Base-by-base conservation (phyloP, 2,888 invertebrate species). In the Diachrysia chrysitis region DNA sequence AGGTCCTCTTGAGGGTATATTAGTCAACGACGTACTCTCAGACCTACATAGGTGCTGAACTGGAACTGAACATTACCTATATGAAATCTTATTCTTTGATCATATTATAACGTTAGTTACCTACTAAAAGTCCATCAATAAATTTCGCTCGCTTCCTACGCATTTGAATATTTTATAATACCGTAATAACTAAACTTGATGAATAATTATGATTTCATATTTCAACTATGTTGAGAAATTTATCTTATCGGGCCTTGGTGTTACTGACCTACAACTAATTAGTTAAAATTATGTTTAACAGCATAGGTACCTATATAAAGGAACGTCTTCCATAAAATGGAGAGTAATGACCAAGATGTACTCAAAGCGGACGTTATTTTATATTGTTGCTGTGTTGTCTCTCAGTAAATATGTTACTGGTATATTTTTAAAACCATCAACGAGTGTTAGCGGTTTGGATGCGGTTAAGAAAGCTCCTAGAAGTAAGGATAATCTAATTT, bases 381-480 rank as follows among this genome's bases (percentile, higher is more conserved):
- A 83, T 29, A 19, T 85, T 48, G 14, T 87, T 46, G n/a, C 82
- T 17, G 21, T 83, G 1, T 23, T 82, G 54, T 66, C 71, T 14
- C 12, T 86, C 1, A 58, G 57, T 19, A 58, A 68, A 25, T 48
- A 46, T 63, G 60, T 71, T 14, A 29, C 48, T 37, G 80, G 83
- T 5, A 74, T 90, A 71, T 92, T 91, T 81, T 79, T 89, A 6
- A 82, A 63, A 21, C 83, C 89, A 4, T 81, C 89, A 2, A 73
- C 85, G 3, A 77, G 84, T 16, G 89, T 88, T 17, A 88, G 86
- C 1, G 92, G 90, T 0, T 67, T 92, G 37, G 87, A 84, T 63
- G 90, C 85, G 21, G 91, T 95, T 1, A 91, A 85, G 48, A 95
- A 95, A 80, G 90, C 94, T 14, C 89, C 93, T 1, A 84, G 94